Conservation (phyloP, 2,113 vertebrate species). For the Alectura lathami region DNA sequence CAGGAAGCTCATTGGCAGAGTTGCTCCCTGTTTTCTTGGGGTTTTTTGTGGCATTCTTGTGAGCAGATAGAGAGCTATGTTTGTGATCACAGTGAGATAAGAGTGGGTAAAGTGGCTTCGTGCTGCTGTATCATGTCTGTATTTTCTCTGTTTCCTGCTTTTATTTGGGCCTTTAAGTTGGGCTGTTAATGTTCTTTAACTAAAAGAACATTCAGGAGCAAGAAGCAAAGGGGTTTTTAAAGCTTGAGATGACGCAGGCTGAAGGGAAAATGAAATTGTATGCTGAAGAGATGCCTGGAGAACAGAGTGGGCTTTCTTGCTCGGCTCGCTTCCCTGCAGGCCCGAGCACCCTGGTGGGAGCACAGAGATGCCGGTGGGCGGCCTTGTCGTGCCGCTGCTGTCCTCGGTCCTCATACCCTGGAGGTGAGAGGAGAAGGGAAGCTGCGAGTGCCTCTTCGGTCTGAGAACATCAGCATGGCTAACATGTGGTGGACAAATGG, state of each 20-base stretch:
- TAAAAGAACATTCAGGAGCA: not conserved
- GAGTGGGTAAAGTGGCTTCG: not conserved
- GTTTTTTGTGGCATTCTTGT: not conserved
- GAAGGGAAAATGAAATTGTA: not conserved
- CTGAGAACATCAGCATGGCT: not conserved
- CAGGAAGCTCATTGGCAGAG: not conserved
- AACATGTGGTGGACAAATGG: not conserved
- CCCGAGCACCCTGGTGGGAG: not conserved
- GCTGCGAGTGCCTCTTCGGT: not conserved
- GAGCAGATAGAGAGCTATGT: not conserved
- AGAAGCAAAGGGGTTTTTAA: not conserved
- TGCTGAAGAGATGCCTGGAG: not conserved
- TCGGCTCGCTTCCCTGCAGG: not conserved
- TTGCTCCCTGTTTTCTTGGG: not conserved
- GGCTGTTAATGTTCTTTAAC: no score
- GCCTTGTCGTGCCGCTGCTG: not conserved
- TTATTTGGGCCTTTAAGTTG: constrained; percentile 1
- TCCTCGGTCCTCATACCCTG: not conserved
- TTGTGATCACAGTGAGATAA: constrained; percentile 2
- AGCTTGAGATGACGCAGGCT: not conserved
- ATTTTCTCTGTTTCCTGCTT: not conserved
- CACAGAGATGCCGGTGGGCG: not conserved
- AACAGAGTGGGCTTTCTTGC: not conserved
- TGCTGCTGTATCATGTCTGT: not conserved
- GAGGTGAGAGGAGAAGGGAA: not conserved